These are phyloP conservation scores for Solea senegalensis DNA, from an alignment of 2,113 vertebrate species.

Conservation along the genomic window DNA sequence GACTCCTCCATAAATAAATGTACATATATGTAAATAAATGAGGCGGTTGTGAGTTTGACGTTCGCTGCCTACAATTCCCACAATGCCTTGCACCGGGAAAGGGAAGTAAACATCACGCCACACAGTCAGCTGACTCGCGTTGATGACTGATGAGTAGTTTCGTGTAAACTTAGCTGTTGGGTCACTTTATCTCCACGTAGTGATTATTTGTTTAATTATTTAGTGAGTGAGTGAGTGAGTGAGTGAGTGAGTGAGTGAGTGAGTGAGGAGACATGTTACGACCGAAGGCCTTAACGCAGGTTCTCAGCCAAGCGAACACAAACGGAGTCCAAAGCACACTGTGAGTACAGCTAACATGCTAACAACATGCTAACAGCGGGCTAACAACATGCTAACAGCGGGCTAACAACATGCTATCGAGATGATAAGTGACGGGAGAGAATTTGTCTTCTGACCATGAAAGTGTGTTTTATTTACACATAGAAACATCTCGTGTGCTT, in stretches of 20 bases:
- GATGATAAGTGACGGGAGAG: too few species aligned
- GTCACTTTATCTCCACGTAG: not conserved
- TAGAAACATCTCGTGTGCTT: too few species aligned
- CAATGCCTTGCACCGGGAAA: conserved; percentile 41
- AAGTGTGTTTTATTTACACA: too few species aligned
- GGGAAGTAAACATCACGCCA: not conserved
- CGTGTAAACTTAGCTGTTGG: not conserved
- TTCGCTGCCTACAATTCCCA: conserved; percentile 54
- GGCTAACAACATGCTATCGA: too few species aligned
- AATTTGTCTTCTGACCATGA: too few species aligned
- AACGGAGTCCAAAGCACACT: conserved; percentile 96
- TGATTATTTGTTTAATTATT: too few species aligned
- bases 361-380: not conserved
- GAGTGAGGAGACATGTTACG: conserved; percentile 79
- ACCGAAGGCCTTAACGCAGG: conserved; percentile 95
- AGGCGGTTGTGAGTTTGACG: too few species aligned
- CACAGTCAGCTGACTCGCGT: conserved; percentile 57
- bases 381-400: too few species aligned
- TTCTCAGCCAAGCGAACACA: conserved; percentile 97
- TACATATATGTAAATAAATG: too few species aligned
- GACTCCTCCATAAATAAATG: too few species aligned
- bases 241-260: not conserved
- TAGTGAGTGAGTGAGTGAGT: too few species aligned
- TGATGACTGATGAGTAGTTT: not conserved
- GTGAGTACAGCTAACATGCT: conserved; percentile 82